Evolutionary conservation across 1,140 invertebrate species (phyloP).

Genomic region (Diuraphis noxia): DNA sequence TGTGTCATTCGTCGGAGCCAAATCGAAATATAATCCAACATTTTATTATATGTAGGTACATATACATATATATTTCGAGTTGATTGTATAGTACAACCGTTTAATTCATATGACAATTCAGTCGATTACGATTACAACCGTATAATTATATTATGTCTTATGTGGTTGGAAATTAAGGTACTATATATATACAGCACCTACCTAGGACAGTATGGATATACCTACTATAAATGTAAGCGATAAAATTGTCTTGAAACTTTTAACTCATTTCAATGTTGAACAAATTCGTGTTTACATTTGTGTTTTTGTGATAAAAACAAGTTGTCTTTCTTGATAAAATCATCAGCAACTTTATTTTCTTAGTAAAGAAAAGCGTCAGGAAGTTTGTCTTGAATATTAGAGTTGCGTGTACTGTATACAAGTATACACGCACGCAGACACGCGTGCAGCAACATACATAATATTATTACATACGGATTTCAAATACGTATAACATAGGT

Average conservation of each 20-base stretch:
- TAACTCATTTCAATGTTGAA: not conserved
- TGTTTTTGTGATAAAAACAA: not conserved
- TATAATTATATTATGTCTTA: not conserved
- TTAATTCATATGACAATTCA: not conserved
- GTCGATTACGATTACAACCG: not conserved
- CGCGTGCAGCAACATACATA: not conserved
- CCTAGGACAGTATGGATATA: not conserved
- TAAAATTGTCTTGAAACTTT: slow-evolving; percentile 21
- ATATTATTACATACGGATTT: not conserved
- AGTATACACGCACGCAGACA: not conserved
- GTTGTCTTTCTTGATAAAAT: slow-evolving; percentile 10
- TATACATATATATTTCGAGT: not conserved
- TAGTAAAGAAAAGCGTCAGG: not conserved
- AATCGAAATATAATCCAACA: not conserved
- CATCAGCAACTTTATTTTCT: not conserved
- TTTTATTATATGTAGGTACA: no score
- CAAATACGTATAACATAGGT: not conserved
- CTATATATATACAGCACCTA: not conserved
- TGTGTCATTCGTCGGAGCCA: not conserved
- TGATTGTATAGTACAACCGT: not conserved
- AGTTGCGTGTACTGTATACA: no score
- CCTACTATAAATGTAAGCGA: not conserved
- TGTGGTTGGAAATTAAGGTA: not conserved
- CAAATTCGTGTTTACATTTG: not conserved
- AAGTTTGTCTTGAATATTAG: not conserved